Evolutionary conservation across 2,113 vertebrate species (phyloP).

Genomic region (Boulengeromyrus knoepffleri): DNA sequence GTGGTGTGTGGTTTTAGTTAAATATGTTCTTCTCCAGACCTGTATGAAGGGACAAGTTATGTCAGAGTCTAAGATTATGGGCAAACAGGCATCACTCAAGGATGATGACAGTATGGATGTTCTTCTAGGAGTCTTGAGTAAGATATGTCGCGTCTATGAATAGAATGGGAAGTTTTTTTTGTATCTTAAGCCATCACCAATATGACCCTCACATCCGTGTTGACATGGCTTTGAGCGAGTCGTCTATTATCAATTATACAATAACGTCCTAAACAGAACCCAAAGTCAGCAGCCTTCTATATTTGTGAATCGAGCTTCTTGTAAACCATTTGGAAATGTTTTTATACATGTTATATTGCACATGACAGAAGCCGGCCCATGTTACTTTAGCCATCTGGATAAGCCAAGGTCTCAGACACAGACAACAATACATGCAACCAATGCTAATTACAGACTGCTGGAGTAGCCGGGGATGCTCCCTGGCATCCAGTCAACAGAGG

Average conservation of each 20-base stretch:
- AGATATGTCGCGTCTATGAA: neutral
- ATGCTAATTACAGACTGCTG: neutral
- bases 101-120: neutral
- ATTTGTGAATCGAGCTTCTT: neutral
- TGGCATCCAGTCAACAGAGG: neutral
- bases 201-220: neutral
- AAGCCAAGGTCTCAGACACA: neutral
- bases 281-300: neutral
- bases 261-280: neutral
- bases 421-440: neutral
- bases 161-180: neutral
- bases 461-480: neutral
- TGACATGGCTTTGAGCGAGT: neutral
- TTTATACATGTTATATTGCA: neutral
- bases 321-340: neutral
- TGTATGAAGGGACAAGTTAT: neutral
- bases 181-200: neutral
- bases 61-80: neutral
- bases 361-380: neutral
- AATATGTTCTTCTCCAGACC: neutral
- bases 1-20: neutral
- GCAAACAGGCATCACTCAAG: neutral
- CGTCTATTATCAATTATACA: neutral
- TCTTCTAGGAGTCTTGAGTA: neutral
- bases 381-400: neutral